A percentile compares a stretch with the other conserved stretches of the same genome.
These are phyloP conservation scores for Linhomoeus sp. DNA, from an alignment of 2,888 invertebrate species.

Conservation along the genomic window DNA sequence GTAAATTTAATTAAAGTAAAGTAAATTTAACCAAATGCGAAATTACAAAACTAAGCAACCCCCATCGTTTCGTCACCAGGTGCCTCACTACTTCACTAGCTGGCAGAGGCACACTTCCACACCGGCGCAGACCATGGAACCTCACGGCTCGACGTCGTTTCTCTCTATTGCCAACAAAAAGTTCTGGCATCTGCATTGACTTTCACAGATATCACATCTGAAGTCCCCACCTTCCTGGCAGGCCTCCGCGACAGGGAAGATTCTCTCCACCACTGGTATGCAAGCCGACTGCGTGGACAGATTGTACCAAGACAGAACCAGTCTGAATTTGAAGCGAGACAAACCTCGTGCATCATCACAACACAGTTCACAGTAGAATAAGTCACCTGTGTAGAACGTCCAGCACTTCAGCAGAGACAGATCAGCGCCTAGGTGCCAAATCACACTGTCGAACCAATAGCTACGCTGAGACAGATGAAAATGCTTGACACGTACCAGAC, in stretches of 20 bases:
- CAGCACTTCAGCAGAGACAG: constrained; percentile 75
- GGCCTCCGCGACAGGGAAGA: constrained; percentile 54
- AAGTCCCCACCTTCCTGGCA: constrained; percentile 33
- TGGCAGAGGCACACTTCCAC: constrained; percentile 80
- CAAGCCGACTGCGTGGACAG: constrained; percentile 60
- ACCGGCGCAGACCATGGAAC: constrained; percentile 72
- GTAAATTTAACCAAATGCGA: too few species aligned
- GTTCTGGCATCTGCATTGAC: too few species aligned
- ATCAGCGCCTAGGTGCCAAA: constrained; percentile 49
- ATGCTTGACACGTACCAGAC: constrained; percentile 37
- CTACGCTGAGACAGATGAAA: constrained; percentile 66
- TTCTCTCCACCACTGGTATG: constrained; percentile 62
- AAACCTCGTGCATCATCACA: constrained; percentile 4
- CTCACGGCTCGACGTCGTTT: constrained; percentile 60
- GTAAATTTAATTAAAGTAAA: not conserved
- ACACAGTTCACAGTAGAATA: not conserved
- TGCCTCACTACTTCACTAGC: too few species aligned
- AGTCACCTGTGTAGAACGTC: constrained; percentile 66
- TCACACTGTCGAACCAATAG: constrained; percentile 50
- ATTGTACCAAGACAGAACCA: constrained; percentile 63
- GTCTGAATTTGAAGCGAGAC: constrained; percentile 27
- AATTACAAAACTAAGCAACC: not conserved
- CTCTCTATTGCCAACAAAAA: not conserved
- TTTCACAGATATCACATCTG: not conserved
- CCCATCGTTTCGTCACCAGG: too few species aligned